Evolutionary conservation across 2,888 invertebrate genomes (phyloP), one percentile per base, ranked within the genome.

Genomic region (Entomobrya multifasciata): DNA sequence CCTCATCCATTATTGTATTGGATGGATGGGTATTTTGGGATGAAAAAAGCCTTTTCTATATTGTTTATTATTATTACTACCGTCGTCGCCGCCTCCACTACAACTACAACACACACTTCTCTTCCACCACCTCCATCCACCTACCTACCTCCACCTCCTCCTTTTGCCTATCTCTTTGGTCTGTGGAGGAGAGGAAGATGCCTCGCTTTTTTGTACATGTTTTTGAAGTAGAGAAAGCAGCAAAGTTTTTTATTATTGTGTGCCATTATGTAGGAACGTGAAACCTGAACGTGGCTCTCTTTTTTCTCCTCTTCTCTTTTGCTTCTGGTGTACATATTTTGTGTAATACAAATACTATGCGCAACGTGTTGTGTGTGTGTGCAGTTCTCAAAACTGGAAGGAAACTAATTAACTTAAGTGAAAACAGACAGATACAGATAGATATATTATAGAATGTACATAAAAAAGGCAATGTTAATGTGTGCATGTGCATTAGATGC

Each of bases 381-480:
- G 70, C 17, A 8, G 30, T 22, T 65, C 36, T 36, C 20, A n/a
- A n/a, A 47, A 70, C 36, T 83, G 57, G 67, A 47, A 77, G 65
- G 83, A 84, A 84, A 84, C 84, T 84, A 84, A 84, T 84, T 84
- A 84, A 84, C 84, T 84, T 84, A 84, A 84, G 84, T 84, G 84
- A 84, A 84, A 84, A 52, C 77, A 87, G 80, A 74, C 74, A 84
- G 57, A 82, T 49, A 60, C 27, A 72, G 72, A 82, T 57, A 74
- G 72, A 80, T 65, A 65, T 49, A 67, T 44, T 22, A 44, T 67
- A 52, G 30, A 74, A 65, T 36, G 65, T 36, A 22, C 65, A 65
- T 65, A 60, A 60, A 27, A 36, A 2, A n/a, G 36, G n/a, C n/a
- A 49, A 44, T 10, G 17, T 60, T 62, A 70, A 49, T 72, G 30